Percentiles rank a stretch among this genome's conserved stretches.
phyloP scores from a whole-genome alignment of 2,888 invertebrate genomes.

The Cryptocheilus praepositus region DNA sequence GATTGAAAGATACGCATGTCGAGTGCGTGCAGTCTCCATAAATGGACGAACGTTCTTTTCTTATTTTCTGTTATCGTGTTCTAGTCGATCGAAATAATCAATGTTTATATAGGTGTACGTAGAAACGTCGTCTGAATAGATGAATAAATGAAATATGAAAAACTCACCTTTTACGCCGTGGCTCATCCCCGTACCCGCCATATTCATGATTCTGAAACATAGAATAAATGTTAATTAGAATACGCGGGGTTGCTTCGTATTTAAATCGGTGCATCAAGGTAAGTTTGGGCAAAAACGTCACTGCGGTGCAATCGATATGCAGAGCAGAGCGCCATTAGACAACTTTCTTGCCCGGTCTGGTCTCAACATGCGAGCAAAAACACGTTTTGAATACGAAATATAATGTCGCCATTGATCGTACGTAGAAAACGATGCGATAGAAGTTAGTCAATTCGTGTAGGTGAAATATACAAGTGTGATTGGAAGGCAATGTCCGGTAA shows the following conservation, averaged over 20 bases:
- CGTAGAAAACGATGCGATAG: slow-evolving; percentile 18
- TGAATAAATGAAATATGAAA: slow-evolving; percentile 4
- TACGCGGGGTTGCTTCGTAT: background rate
- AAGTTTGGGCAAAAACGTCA: background rate
- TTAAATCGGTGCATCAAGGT: slow-evolving; percentile 1
- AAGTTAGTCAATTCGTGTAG: background rate
- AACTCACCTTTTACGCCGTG: slow-evolving; percentile 72
- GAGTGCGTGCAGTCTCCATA: background rate
- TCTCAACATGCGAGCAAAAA: slow-evolving; percentile 19
- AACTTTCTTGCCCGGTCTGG: slow-evolving; percentile 4
- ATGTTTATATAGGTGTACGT: background rate
- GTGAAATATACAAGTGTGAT: no score
- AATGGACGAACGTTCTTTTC: background rate
- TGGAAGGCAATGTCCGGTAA: no score
- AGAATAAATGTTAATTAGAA: slow-evolving; percentile 14
- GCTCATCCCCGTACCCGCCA: slow-evolving; percentile 73
- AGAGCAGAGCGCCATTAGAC: slow-evolving; percentile 10
- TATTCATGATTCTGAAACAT: slow-evolving; percentile 73
- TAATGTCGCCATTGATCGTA: slow-evolving; percentile 13
- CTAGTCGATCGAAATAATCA: no score
- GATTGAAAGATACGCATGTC: no score
- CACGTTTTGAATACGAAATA: no score
- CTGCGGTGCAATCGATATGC: background rate
- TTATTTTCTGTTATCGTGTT: background rate
- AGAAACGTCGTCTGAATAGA: background rate